phyloP scores from a whole-genome alignment of 2,113 vertebrate species.

The Theropithecus gelada region DNA sequence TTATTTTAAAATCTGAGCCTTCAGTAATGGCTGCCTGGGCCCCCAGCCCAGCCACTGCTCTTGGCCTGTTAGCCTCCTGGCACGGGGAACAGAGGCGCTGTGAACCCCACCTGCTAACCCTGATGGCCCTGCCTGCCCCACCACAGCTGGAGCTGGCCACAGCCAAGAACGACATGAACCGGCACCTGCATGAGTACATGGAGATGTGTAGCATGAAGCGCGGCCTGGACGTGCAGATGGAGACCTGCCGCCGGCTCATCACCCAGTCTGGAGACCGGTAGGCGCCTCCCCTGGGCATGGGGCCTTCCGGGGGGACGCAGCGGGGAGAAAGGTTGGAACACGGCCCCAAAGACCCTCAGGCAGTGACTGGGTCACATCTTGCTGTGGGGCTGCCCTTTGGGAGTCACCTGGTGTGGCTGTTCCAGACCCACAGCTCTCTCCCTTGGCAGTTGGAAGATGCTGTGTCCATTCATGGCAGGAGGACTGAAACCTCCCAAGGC shows the following conservation, averaged over 20 bases:
- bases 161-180: constrained; percentile 98
- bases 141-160: constrained; percentile 95
- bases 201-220: constrained; percentile 99
- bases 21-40: not conserved
- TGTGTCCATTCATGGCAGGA: rapidly evolving
- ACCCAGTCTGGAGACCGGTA: constrained; percentile 93
- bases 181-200: constrained; percentile 98
- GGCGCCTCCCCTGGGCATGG: constrained; percentile 9
- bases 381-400: not conserved
- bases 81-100: not conserved
- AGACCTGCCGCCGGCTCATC: constrained; percentile 96
- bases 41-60: too few species aligned
- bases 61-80: rapidly evolving
- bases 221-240: constrained; percentile 98
- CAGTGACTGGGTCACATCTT: not conserved
- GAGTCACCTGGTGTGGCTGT: too few species aligned
- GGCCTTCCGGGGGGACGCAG: rapidly evolving
- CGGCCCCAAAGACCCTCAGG: not conserved
- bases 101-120: not conserved
- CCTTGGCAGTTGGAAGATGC: not conserved
- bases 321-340: not conserved
- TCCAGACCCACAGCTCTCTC: not conserved
- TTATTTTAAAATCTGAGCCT: not conserved
- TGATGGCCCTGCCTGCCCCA: constrained; percentile 87
- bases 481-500: not conserved